phyloP scores from a whole-genome alignment of 2,797 vertebrate species.

The Mus minutoides region DNA sequence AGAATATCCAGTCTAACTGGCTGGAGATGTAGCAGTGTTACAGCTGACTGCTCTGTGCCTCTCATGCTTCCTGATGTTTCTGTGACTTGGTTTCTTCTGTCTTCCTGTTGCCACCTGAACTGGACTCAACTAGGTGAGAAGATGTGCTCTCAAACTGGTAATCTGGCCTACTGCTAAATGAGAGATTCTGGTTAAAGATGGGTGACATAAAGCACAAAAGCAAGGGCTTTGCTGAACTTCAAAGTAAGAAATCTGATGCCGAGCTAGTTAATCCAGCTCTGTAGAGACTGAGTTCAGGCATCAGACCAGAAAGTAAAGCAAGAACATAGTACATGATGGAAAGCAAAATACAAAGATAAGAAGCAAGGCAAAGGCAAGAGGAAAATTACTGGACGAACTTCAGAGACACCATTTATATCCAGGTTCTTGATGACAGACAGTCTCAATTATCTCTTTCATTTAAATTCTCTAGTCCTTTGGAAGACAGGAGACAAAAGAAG shows the following conservation, averaged over 20 bases:
- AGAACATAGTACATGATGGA: neutral
- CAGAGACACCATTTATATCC: conserved; percentile 50
- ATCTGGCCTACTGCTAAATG: neutral
- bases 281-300: neutral
- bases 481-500: conserved; percentile 43
- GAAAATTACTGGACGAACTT: conserved; percentile 55
- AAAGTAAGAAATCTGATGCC: neutral
- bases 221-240: conserved; percentile 11
- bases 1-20: neutral
- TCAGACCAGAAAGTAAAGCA: neutral
- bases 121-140: neutral
- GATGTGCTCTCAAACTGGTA: neutral
- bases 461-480: conserved; percentile 59
- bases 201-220: neutral
- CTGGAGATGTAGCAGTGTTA: neutral
- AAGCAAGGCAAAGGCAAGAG: conserved; percentile 24
- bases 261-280: neutral
- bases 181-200: neutral
- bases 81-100: neutral
- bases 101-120: neutral
- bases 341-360: neutral
- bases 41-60: neutral
- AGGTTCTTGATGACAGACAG: conserved; percentile 40
- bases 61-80: neutral
- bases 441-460: conserved; percentile 31